A percentile compares a stretch with the other conserved stretches of the same genome.
Conservation (phyloP, 1,140 invertebrate genomes). For the Anadara kagoshimensis region DNA sequence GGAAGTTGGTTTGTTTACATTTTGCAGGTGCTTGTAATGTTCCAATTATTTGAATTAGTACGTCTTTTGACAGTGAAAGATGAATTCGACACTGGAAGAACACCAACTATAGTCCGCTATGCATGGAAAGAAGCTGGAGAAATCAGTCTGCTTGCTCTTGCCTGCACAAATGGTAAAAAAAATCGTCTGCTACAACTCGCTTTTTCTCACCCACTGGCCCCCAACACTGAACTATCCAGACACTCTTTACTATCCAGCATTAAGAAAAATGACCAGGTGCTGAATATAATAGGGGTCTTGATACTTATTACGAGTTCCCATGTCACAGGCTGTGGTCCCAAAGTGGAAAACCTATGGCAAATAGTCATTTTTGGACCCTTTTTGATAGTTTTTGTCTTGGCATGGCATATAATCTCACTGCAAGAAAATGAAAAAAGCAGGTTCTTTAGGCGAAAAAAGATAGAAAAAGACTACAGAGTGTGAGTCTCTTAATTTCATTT, state of each 20-base stretch:
- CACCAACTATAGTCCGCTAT: constrained; percentile 39
- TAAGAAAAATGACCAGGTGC: neutral
- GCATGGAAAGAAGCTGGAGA: constrained; percentile 64
- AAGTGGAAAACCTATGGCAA: too few relatives aligned
- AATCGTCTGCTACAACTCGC: neutral
- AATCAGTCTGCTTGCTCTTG: constrained; percentile 53
- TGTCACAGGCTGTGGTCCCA: neutral
- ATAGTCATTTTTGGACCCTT: too few relatives aligned
- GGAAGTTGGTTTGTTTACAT: neutral
- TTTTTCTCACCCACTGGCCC: neutral
- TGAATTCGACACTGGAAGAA: constrained; percentile 17
- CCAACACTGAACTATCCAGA: neutral
- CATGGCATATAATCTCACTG: too few relatives aligned
- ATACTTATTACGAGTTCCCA: neutral
- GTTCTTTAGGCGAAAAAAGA: too few relatives aligned
- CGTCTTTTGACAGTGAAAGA: constrained; percentile 51
- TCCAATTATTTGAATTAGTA: constrained; percentile 54
- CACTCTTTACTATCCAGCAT: neutral
- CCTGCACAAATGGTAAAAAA: constrained; percentile 55
- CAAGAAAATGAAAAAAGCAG: too few relatives aligned
- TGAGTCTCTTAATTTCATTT: too few relatives aligned
- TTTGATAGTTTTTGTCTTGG: too few relatives aligned
- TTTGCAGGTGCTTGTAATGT: constrained; percentile 22
- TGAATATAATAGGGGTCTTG: neutral
- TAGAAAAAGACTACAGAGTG: too few relatives aligned